Conservation (phyloP, 2,888 invertebrate genomes). For the Conops quadrifasciatus region DNA sequence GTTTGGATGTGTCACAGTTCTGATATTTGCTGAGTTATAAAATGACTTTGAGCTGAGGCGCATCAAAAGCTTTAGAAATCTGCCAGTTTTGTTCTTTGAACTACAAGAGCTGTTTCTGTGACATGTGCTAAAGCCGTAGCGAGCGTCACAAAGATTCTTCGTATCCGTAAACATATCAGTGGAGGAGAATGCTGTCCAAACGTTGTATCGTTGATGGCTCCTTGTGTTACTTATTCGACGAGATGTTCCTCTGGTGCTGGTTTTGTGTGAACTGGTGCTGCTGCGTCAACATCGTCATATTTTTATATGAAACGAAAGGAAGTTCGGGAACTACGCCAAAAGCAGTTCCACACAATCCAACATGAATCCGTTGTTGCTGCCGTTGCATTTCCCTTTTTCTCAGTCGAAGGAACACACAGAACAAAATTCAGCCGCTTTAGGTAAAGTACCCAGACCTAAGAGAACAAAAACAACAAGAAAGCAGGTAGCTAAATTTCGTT, state of each 20-base stretch:
- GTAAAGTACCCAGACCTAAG: constrained; percentile 21
- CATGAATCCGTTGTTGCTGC: constrained; percentile 58
- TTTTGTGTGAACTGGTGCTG: constrained; percentile 63
- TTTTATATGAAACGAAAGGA: constrained; percentile 56
- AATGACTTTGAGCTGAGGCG: constrained; percentile 51
- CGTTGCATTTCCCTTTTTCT: constrained; percentile 60
- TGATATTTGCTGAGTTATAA: neutral
- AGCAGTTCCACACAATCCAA: constrained; percentile 60
- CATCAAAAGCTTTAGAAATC: constrained; percentile 58
- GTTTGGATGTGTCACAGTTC: constrained; percentile 46
- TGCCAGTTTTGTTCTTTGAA: constrained; percentile 52
- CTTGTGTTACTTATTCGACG: neutral
- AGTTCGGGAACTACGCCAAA: constrained; percentile 21
- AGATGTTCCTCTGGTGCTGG: constrained; percentile 57
- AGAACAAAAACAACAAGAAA: constrained; percentile 40
- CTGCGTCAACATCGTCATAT: constrained; percentile 57
- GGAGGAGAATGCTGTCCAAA: constrained; percentile 7
- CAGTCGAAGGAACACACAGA: constrained; percentile 22
- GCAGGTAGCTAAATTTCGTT: constrained; percentile 42
- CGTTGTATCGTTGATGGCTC: neutral
- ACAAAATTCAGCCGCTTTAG: neutral
- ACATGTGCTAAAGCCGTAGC: constrained; percentile 32
- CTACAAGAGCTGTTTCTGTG: constrained; percentile 40
- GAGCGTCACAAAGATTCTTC: constrained; percentile 53
- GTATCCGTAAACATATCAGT: constrained; percentile 60